These are phyloP conservation scores for Eublepharis macularius DNA, from an alignment of 2,113 vertebrate genomes.

Conservation along the genomic window DNA sequence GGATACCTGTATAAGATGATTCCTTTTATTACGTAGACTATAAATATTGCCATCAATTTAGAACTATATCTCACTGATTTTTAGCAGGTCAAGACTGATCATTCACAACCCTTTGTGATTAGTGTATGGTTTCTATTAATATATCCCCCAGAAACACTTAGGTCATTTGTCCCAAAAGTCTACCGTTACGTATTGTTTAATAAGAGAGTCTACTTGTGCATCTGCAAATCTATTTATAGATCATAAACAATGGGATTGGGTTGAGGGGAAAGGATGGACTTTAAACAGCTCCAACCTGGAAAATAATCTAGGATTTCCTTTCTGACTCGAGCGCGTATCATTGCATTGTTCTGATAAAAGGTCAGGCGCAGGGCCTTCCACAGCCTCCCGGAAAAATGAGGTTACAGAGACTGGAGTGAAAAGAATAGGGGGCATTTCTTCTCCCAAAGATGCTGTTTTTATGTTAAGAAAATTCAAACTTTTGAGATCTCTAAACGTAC, in stretches of 20 bases:
- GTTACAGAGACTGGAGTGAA: conserved; percentile 38
- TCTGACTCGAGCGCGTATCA: conserved; percentile 30
- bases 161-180: neutral
- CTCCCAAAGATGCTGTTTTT: conserved; percentile 37
- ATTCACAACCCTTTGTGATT: neutral
- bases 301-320: conserved; percentile 54
- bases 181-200: conserved; percentile 10
- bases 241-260: conserved; percentile 38
- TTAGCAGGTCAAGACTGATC: neutral
- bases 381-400: conserved; percentile 49
- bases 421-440: conserved; percentile 41
- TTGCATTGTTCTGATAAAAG: conserved; percentile 62
- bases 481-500: too few relatives aligned
- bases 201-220: neutral
- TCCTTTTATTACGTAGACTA: neutral
- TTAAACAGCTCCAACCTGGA: conserved; percentile 31
- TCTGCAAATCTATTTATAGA: conserved; percentile 33
- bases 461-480: neutral
- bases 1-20: neutral
- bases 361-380: conserved; percentile 10
- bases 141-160: neutral
- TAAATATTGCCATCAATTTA: neutral
- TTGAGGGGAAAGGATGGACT: conserved; percentile 33
- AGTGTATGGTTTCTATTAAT: neutral
- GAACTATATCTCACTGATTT: neutral